Conservation (phyloP, 2,888 invertebrate species). For the Heliconius aoede region DNA sequence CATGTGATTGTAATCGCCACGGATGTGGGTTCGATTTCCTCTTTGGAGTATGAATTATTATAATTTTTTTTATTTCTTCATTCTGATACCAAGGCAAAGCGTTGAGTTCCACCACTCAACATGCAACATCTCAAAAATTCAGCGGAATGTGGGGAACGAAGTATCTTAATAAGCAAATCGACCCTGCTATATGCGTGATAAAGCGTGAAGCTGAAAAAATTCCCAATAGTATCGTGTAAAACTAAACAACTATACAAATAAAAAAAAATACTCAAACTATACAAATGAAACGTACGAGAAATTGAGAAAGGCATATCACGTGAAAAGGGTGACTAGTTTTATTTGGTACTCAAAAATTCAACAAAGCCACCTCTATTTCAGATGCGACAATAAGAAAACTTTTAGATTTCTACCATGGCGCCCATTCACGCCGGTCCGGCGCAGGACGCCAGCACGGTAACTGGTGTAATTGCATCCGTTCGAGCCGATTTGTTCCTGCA, state of each 20-base stretch:
- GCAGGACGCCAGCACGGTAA: constrained; percentile 52
- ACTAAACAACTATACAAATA: neutral
- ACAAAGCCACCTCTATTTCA: constrained; percentile 1
- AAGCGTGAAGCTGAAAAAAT: too few relatives aligned
- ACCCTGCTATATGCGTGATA: too few relatives aligned
- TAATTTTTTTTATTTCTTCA: too few relatives aligned
- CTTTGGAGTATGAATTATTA: too few relatives aligned
- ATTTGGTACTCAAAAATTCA: constrained; percentile 5
- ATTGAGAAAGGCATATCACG: constrained; percentile 4
- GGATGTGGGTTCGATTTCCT: too few relatives aligned
- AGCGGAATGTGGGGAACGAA: too few relatives aligned
- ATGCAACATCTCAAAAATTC: too few relatives aligned
- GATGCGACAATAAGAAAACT: constrained; percentile 24
- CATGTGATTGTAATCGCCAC: too few relatives aligned
- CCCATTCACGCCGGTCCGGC: constrained; percentile 22
- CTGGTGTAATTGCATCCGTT: constrained; percentile 69
- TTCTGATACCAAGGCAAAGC: too few relatives aligned
- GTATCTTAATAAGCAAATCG: too few relatives aligned
- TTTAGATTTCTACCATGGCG: constrained; percentile 46
- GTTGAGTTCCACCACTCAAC: too few relatives aligned
- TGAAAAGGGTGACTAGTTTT: neutral
- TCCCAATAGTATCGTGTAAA: neutral
- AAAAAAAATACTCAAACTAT: neutral
- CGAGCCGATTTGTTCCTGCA: constrained; percentile 57
- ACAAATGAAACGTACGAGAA: neutral